Evolutionary conservation across 2,888 invertebrate genomes (phyloP), one percentile per base, ranked within the genome.

Genomic region (Mesodorylaimus sp.): DNA sequence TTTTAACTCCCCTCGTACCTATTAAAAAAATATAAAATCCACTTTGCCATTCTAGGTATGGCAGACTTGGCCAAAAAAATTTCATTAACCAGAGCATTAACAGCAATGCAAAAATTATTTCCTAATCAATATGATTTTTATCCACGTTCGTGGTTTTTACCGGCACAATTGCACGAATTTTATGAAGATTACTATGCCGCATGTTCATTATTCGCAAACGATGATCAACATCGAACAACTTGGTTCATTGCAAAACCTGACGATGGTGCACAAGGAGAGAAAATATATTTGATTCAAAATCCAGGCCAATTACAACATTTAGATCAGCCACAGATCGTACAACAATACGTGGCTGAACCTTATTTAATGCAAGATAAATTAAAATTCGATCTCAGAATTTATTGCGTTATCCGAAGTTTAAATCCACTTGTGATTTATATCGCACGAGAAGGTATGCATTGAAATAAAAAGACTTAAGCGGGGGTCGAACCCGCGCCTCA

Each of bases 181-280:
- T 55, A 56, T 29, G 57, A 57, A 19, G 50, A 57, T 26, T 50
- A 49, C 36, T 48, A 53, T 16, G 45, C 10, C 16, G 26, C 21
- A 10, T 38, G 19, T 32, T 32, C 21, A 7, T 10, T 7, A 10
- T 39, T 39, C 7, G 21, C 19, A 23, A 10, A 39, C 16, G 58
- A 57, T 50, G 55, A 56, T 2, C 38, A 47, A 2, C 47, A 49
- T 37, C 2, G 26, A 41, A 59, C 58, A 45, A 60, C 63, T 28
- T 68, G 69, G 54, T 73, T 64, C 57, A 73, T 73, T 47, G 68
- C 71, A 16, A 73, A 73, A 55, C 73, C 73, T 0, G 70, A 71
- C 54, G 68, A 69, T 26, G 72, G 72, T 1, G 29, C 36, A 2
- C 72, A 73, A 54, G 73, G 73, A 2, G 69, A 69, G 3, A 72